Evolutionary conservation across 2,113 vertebrate genomes (phyloP).

Genomic region (Tautogolabrus adspersus): DNA sequence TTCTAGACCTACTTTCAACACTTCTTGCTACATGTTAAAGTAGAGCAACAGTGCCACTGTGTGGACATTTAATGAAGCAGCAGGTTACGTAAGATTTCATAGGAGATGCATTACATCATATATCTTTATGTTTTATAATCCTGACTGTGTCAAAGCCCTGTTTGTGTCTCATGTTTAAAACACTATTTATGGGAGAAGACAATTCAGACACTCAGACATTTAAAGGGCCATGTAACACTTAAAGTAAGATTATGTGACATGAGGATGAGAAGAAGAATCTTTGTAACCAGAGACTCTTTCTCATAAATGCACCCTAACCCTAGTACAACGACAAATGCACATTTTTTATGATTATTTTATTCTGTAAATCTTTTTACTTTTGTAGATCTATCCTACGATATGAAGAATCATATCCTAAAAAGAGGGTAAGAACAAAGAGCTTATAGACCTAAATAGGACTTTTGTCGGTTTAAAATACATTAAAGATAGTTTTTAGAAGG

Average conservation of each 20-base stretch:
- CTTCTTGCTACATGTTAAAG: background rate
- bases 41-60: slow-evolving; percentile 76
- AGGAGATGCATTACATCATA: slow-evolving; percentile 66
- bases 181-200: background rate
- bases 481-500: too few relatives aligned
- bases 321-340: background rate
- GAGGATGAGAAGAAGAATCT: background rate
- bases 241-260: background rate
- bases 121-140: background rate
- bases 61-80: slow-evolving; percentile 53
- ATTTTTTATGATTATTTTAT: too few relatives aligned
- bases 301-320: background rate
- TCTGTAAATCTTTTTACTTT: too few relatives aligned
- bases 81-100: slow-evolving; percentile 69
- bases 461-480: background rate
- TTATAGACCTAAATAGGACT: background rate
- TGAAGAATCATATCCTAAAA: too few relatives aligned
- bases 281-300: background rate
- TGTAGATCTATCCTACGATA: background rate
- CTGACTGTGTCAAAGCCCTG: background rate
- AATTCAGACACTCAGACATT: background rate
- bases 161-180: background rate
- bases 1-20: slow-evolving; percentile 50
- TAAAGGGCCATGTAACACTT: background rate
- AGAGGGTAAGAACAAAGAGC: too few relatives aligned